Evolutionary conservation across 2,888 invertebrate genomes (phyloP).

Genomic region (Drosophila formosana): DNA sequence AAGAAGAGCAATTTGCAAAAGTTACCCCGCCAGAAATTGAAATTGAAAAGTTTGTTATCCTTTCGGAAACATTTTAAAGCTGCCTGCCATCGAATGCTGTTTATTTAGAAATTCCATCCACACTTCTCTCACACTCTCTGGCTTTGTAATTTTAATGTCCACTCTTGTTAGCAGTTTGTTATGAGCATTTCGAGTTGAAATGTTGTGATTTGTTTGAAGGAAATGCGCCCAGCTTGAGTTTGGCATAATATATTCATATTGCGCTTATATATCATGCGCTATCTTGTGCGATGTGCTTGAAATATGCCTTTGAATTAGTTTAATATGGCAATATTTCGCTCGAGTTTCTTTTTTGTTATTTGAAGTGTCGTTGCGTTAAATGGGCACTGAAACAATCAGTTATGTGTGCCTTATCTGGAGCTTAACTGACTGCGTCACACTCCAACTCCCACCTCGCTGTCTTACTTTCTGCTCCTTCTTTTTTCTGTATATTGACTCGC

Average conservation of each 20-base stretch:
- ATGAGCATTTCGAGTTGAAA: not conserved
- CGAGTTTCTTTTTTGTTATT: not conserved
- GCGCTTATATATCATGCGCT: constrained; percentile 9
- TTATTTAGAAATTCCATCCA: not conserved
- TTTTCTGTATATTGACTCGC: constrained; percentile 42
- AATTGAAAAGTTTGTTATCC: too few relatives aligned
- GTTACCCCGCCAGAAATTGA: not conserved
- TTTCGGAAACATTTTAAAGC: too few relatives aligned
- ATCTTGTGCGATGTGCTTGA: not conserved
- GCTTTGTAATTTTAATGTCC: not conserved
- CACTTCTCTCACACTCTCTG: not conserved
- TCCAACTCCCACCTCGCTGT: constrained; percentile 16
- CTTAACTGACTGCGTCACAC: constrained; percentile 21
- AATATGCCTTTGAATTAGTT: constrained; percentile 5
- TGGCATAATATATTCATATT: constrained; percentile 4
- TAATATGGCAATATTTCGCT: constrained; percentile 5
- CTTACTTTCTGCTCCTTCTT: constrained; percentile 1
- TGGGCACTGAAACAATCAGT: constrained; percentile 41
- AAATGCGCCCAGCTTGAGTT: not conserved
- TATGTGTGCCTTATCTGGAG: constrained; percentile 42
- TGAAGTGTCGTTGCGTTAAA: constrained; percentile 16
- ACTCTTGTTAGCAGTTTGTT: not conserved
- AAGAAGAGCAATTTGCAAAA: constrained; percentile 18
- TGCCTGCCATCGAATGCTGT: too few relatives aligned
- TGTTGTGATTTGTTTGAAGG: not conserved